Percentiles rank a stretch among this genome's conserved stretches.
These are phyloP conservation scores for Seira sanloemensis DNA, from an alignment of 2,888 invertebrate species.

Conservation along the genomic window DNA sequence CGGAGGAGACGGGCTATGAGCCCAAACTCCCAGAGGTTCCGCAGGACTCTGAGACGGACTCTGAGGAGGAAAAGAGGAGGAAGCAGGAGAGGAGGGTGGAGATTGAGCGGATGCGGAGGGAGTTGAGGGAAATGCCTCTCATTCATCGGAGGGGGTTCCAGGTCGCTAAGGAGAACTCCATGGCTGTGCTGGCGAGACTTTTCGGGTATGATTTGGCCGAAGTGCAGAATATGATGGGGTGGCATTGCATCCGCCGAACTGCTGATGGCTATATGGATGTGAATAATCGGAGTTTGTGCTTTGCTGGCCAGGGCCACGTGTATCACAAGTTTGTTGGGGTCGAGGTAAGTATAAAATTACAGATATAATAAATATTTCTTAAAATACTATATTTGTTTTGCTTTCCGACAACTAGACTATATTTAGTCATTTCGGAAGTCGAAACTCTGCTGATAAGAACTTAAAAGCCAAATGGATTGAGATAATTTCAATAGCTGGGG, in stretches of 20 bases:
- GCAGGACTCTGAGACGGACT: neutral
- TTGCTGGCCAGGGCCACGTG: neutral
- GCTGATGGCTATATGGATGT: slow-evolving; percentile 24
- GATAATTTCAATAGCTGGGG: too few relatives aligned
- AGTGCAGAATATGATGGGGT: slow-evolving; percentile 26
- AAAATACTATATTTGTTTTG: too few relatives aligned
- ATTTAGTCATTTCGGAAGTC: too few relatives aligned
- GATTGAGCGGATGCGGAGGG: neutral
- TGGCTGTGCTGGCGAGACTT: neutral
- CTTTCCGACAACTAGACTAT: too few relatives aligned
- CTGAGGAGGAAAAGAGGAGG: neutral
- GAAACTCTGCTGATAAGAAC: too few relatives aligned
- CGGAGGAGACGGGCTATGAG: neutral
- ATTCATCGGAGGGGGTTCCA: neutral
- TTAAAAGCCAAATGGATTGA: too few relatives aligned
- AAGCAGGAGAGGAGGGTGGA: neutral
- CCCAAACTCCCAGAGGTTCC: neutral
- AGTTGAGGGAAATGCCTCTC: neutral
- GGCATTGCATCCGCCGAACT: slow-evolving; percentile 8
- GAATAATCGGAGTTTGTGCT: slow-evolving; percentile 14
- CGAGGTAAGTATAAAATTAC: too few relatives aligned
- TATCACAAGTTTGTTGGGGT: slow-evolving; percentile 21
- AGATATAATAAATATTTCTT: too few relatives aligned
- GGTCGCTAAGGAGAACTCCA: neutral
- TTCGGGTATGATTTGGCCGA: neutral